Conservation (phyloP, 2,113 vertebrate genomes). For the Triplophysa rosa region DNA sequence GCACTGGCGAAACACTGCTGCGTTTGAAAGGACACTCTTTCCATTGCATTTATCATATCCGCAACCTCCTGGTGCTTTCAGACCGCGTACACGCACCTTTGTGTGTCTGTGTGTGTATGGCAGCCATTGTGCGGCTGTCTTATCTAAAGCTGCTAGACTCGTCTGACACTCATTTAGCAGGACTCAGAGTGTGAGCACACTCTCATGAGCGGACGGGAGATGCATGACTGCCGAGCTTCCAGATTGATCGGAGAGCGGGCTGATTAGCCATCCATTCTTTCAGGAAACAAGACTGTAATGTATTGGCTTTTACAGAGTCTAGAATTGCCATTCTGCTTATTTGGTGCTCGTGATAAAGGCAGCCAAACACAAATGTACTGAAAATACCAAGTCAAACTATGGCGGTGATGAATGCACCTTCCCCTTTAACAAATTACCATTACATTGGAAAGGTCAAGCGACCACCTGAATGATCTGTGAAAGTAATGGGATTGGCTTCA, state of each 20-base stretch:
- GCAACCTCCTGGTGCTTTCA: constrained; percentile 60
- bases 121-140: constrained; percentile 14
- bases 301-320: neutral
- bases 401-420: neutral
- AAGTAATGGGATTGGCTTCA: neutral
- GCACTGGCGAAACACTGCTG: constrained; percentile 57
- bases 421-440: neutral
- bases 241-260: constrained; percentile 22
- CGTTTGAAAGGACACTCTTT: constrained; percentile 69
- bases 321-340: constrained; percentile 28
- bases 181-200: constrained; percentile 28
- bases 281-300: constrained; percentile 34
- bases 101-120: constrained; percentile 39
- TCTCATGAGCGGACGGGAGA: constrained; percentile 27
- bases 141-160: constrained; percentile 19
- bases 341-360: neutral
- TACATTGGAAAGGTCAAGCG: neutral
- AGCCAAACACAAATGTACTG: neutral
- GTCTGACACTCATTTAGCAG: constrained; percentile 31
- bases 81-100: constrained; percentile 5
- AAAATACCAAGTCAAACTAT: neutral
- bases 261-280: constrained; percentile 30
- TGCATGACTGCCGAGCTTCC: neutral
- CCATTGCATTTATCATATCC: constrained; percentile 69
- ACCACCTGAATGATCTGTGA: neutral